Conservation (phyloP, 2,113 vertebrate species). For the Empidonax traillii region DNA sequence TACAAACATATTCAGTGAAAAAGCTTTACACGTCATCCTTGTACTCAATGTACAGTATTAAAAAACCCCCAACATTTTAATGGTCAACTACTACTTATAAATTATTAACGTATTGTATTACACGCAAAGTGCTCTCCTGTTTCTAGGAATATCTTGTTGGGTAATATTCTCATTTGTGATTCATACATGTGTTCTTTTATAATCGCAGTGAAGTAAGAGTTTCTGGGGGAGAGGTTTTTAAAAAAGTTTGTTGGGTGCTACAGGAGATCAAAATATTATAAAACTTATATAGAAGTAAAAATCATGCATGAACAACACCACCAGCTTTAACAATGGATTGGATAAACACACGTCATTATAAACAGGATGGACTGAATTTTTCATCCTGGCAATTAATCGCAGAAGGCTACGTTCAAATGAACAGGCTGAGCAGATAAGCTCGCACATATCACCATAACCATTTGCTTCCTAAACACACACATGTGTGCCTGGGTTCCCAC, state of each 20-base stretch:
- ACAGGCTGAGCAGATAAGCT: slow-evolving; percentile 11
- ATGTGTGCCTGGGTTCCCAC: neutral
- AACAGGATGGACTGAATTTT: slow-evolving; percentile 10
- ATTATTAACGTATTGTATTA: slow-evolving; percentile 41
- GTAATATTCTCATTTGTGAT: slow-evolving; percentile 50
- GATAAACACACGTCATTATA: slow-evolving; percentile 4
- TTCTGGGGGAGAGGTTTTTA: slow-evolving; percentile 12
- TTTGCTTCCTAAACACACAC: neutral
- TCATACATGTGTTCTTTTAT: slow-evolving; percentile 25
- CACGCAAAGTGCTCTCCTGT: slow-evolving; percentile 28
- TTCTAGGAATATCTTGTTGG: slow-evolving; percentile 41
- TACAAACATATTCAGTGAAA: neutral
- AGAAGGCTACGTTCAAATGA: neutral
- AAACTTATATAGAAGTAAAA: slow-evolving; percentile 34
- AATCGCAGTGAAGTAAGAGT: slow-evolving; percentile 46
- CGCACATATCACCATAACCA: neutral
- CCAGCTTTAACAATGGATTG: slow-evolving; percentile 11
- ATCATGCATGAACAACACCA: neutral
- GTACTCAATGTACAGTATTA: neutral
- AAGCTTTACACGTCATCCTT: neutral
- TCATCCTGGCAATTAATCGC: neutral
- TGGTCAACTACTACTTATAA: slow-evolving; percentile 27
- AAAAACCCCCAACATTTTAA: neutral
- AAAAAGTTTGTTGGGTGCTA: slow-evolving; percentile 18
- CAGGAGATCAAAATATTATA: slow-evolving; percentile 34